A percentile compares a stretch with the other conserved stretches of the same genome.
These are phyloP conservation scores for Ameiurus melas DNA, from an alignment of 2,113 vertebrate species.

Conservation along the genomic window DNA sequence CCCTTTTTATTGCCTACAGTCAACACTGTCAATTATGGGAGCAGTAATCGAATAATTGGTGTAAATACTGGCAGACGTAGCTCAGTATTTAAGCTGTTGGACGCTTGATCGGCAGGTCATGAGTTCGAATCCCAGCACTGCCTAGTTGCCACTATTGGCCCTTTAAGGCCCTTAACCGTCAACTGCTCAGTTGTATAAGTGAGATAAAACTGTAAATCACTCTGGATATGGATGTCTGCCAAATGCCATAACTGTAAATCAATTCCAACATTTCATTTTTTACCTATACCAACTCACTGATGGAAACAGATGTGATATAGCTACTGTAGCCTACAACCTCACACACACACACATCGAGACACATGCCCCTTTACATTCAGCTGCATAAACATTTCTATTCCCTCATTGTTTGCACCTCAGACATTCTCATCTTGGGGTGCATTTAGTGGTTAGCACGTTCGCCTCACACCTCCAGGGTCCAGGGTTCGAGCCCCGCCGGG, in stretches of 20 bases:
- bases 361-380: background rate
- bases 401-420: background rate
- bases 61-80: background rate
- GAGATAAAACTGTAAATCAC: too few species aligned
- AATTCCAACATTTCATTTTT: background rate
- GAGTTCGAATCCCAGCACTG: too few species aligned
- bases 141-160: too few species aligned
- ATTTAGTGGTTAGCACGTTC: too few species aligned
- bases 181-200: too few species aligned
- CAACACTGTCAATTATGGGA: background rate
- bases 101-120: too few species aligned
- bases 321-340: background rate
- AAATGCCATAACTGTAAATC: too few species aligned
- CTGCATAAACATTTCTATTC: background rate
- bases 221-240: too few species aligned
- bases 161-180: too few species aligned
- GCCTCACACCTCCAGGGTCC: too few species aligned
- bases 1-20: background rate
- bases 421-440: background rate
- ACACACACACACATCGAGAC: background rate
- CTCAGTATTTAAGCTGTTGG: too few species aligned
- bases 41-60: background rate
- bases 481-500: too few species aligned
- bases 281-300: background rate
- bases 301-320: background rate